These are phyloP conservation scores for Lysiphlebus fabarum DNA, from an alignment of 1,140 invertebrate genomes.

Conservation along the genomic window DNA sequence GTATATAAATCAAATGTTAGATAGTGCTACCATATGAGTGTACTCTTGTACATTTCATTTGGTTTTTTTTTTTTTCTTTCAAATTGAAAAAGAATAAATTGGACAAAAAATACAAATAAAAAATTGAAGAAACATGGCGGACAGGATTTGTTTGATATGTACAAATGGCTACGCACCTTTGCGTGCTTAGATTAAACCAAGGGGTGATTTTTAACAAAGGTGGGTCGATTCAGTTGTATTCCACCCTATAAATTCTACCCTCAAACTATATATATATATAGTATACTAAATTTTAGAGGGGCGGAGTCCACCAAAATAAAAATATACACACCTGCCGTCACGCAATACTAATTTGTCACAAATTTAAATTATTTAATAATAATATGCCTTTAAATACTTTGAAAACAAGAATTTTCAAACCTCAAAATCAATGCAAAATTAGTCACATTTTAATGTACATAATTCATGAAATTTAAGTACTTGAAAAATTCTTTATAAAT, in stretches of 20 bases:
- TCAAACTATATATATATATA: constrained; percentile 5
- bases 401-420: too few species aligned
- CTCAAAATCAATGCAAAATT: too few species aligned
- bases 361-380: too few species aligned
- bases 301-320: constrained; percentile 10
- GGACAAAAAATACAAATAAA: too few species aligned
- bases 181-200: background rate
- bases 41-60: too few species aligned
- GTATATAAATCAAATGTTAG: background rate
- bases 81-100: too few species aligned
- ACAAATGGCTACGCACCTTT: constrained; percentile 16
- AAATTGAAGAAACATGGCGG: too few species aligned
- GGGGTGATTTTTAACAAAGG: background rate
- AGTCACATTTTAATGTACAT: too few species aligned
- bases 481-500: too few species aligned
- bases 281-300: background rate
- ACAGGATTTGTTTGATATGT: background rate
- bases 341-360: constrained; percentile 18
- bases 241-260: constrained; percentile 2
- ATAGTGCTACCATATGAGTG: background rate
- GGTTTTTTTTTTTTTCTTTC: too few species aligned
- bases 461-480: too few species aligned
- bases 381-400: too few species aligned
- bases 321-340: constrained; percentile 40
- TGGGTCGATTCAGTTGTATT: constrained; percentile 8